A percentile compares a stretch with the other conserved stretches of the same genome.
These are phyloP conservation scores for Synchiropus splendidus DNA, from an alignment of 2,113 vertebrate species.

Conservation along the genomic window DNA sequence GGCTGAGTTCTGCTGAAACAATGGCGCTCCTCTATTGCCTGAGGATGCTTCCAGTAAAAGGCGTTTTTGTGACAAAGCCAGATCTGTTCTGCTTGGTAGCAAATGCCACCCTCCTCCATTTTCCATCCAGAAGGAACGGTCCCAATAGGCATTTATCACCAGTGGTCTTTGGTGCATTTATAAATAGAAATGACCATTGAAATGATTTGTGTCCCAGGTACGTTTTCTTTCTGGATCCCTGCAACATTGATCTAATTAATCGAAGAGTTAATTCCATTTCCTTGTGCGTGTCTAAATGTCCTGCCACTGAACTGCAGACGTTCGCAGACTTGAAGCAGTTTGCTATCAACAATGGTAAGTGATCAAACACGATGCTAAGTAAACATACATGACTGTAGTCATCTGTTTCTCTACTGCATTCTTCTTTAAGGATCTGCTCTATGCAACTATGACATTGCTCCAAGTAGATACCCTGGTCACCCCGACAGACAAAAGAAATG, in stretches of 20 bases:
- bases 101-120: constrained; percentile 45
- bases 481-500: constrained; percentile 67
- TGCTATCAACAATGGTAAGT: constrained; percentile 80
- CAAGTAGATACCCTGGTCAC: constrained; percentile 69
- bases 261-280: constrained; percentile 85
- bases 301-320: constrained; percentile 70
- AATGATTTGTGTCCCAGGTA: constrained; percentile 63
- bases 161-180: constrained; percentile 3
- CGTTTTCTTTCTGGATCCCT: constrained; percentile 95
- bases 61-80: constrained; percentile 51
- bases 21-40: constrained; percentile 54
- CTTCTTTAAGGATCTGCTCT: constrained; percentile 73
- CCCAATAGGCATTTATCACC: constrained; percentile 5
- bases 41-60: constrained; percentile 50
- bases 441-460: constrained; percentile 79
- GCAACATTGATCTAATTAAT: constrained; percentile 82
- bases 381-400: no score
- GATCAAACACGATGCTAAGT: background rate
- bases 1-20: constrained; percentile 40
- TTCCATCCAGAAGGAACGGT: constrained; percentile 16
- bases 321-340: constrained; percentile 78
- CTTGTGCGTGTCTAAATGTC: constrained; percentile 86
- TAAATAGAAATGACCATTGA: background rate
- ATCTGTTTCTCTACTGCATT: background rate
- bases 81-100: constrained; percentile 34